Evolutionary conservation across 1,140 invertebrate species (phyloP).

Genomic region (Zaprionus camerounensis): DNA sequence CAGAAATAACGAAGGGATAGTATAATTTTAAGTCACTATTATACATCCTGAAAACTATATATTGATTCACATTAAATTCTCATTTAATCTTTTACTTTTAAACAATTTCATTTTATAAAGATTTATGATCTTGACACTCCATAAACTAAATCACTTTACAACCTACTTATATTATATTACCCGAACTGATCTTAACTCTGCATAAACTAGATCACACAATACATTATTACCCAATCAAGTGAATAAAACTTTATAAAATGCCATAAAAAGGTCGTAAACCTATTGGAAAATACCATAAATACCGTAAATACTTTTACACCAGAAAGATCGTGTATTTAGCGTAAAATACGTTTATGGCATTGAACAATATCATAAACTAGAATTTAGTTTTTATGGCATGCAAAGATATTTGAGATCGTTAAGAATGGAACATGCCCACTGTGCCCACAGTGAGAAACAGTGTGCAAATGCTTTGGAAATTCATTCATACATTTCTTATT

Average conservation of each 20-base stretch:
- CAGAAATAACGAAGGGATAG: accelerated
- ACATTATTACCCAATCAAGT: neutral
- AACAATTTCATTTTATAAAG: neutral
- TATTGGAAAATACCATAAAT: neutral
- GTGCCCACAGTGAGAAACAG: constrained; percentile 21
- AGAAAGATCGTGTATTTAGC: neutral
- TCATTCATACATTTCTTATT: constrained; percentile 57
- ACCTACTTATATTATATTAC: too few relatives aligned
- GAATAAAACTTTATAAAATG: neutral
- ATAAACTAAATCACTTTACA: neutral
- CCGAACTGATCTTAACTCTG: neutral
- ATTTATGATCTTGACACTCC: neutral
- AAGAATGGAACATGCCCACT: neutral
- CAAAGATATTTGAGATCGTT: neutral
- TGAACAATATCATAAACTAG: constrained; percentile 11
- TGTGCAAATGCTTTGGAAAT: constrained; percentile 55
- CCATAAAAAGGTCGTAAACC: neutral
- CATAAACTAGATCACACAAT: neutral
- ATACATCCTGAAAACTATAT: too few relatives aligned
- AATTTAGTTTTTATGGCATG: constrained; percentile 37
- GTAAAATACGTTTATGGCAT: neutral
- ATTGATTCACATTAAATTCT: neutral
- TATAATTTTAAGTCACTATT: too few relatives aligned
- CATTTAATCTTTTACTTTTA: neutral
- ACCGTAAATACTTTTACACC: neutral